A percentile compares a stretch with the other conserved stretches of the same genome.
Conservation (phyloP, 2,113 vertebrate genomes). For the Xyliphius kryptos region DNA sequence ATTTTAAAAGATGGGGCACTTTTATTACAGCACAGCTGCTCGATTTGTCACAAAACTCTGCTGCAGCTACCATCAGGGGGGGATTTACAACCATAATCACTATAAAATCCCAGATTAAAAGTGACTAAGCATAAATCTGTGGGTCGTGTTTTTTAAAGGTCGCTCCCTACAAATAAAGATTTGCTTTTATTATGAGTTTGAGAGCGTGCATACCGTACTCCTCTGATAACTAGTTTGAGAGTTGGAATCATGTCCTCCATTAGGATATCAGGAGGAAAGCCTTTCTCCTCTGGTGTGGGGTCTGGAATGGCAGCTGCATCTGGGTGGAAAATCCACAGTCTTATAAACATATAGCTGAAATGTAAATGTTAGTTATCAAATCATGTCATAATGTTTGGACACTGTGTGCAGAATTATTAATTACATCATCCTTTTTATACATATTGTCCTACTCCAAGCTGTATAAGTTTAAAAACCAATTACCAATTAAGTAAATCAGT, state of each 20-base stretch:
- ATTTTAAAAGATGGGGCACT: background rate
- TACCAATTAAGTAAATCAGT: no score
- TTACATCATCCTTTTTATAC: no score
- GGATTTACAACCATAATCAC: no score
- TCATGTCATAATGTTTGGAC: no score
- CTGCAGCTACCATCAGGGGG: background rate
- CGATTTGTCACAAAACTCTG: constrained; percentile 1
- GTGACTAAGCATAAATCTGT: background rate
- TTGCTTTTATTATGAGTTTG: constrained; percentile 25
- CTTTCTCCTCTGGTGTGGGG: constrained; percentile 79
- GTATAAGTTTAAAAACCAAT: no score
- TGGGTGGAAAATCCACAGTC: constrained; percentile 38
- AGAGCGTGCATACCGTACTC: constrained; percentile 75
- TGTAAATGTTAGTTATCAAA: no score
- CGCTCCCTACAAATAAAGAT: background rate
- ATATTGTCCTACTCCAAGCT: no score
- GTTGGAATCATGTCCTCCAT: constrained; percentile 96
- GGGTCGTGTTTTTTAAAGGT: background rate
- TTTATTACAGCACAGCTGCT: constrained; percentile 10
- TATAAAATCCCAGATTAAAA: background rate
- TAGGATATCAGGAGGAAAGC: constrained; percentile 80
- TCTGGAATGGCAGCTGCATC: constrained; percentile 79
- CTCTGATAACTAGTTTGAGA: constrained; percentile 88
- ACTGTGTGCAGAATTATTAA: no score
- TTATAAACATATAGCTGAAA: background rate